Percentiles rank a stretch among this genome's conserved stretches.
Conservation (phyloP, 2,888 invertebrate genomes). For the Crocallis elinguaria region DNA sequence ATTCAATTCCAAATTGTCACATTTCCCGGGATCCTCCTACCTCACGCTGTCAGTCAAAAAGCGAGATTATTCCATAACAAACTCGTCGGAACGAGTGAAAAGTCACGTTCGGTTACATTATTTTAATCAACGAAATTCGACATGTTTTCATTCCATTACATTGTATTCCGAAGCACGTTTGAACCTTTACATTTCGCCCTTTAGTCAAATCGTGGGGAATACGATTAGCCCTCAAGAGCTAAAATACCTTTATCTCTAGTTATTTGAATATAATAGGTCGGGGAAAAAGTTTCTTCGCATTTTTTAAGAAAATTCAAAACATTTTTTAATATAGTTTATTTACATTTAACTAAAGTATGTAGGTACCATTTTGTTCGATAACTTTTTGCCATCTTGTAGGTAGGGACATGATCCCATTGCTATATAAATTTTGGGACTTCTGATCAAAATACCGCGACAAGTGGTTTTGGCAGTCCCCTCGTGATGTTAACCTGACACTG, state of each 20-base stretch:
- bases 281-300: too few species aligned
- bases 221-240: slow-evolving; percentile 1
- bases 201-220: slow-evolving; percentile 11
- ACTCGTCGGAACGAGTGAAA: not conserved
- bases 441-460: too few species aligned
- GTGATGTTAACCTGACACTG: too few species aligned
- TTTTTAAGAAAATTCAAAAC: too few species aligned
- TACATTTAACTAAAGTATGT: too few species aligned
- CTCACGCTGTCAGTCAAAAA: not conserved
- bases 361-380: too few species aligned
- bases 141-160: slow-evolving; percentile 16
- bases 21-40: slow-evolving; percentile 1
- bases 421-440: too few species aligned
- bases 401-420: too few species aligned
- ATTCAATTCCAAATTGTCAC: not conserved
- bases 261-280: not conserved
- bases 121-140: slow-evolving; percentile 24
- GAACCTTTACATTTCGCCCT: slow-evolving; percentile 6
- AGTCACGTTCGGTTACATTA: slow-evolving; percentile 9
- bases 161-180: slow-evolving; percentile 22
- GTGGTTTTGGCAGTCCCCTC: too few species aligned
- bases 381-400: too few species aligned
- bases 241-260: not conserved
- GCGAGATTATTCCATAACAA: not conserved
- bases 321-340: too few species aligned